These are phyloP conservation scores for Delichon dasypus DNA, from an alignment of 2,797 vertebrate species.

Conservation along the genomic window DNA sequence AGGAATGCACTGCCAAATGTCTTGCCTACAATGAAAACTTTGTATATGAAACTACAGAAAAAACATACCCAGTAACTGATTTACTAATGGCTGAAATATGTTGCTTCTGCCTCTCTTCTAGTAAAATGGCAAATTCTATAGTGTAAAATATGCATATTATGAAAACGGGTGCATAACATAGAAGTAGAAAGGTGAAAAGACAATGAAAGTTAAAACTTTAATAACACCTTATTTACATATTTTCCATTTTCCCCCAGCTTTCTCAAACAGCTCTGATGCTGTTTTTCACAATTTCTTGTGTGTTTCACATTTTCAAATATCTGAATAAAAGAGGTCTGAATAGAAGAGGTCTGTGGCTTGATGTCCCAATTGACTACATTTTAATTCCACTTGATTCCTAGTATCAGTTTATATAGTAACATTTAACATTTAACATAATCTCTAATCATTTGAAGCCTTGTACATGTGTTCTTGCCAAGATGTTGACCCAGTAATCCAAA, in stretches of 20 bases:
- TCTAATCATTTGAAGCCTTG: not conserved
- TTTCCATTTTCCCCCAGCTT: fast-evolving
- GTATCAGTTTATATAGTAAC: not conserved
- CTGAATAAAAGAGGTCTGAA: not conserved
- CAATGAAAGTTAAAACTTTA: not conserved
- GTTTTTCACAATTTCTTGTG: not conserved
- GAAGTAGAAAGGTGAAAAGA: not conserved
- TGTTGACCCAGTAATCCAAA: not conserved
- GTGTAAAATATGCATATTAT: not conserved
- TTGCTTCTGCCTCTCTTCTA: not conserved
- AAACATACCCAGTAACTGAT: not conserved
- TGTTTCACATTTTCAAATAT: not conserved
- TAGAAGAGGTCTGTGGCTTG: not conserved
- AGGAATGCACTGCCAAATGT: not conserved
- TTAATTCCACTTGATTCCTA: conserved; percentile 1
- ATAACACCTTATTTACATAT: not conserved
- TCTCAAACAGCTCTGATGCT: not conserved
- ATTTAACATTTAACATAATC: conserved; percentile 5
- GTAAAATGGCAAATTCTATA: not conserved
- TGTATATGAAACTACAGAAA: not conserved
- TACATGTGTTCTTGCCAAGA: not conserved
- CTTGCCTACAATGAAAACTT: not conserved
- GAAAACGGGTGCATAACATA: not conserved
- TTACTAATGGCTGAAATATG: not conserved
- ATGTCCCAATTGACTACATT: not conserved